Conservation (phyloP, 2,888 invertebrate species). For the Catotricha subobsoleta region DNA sequence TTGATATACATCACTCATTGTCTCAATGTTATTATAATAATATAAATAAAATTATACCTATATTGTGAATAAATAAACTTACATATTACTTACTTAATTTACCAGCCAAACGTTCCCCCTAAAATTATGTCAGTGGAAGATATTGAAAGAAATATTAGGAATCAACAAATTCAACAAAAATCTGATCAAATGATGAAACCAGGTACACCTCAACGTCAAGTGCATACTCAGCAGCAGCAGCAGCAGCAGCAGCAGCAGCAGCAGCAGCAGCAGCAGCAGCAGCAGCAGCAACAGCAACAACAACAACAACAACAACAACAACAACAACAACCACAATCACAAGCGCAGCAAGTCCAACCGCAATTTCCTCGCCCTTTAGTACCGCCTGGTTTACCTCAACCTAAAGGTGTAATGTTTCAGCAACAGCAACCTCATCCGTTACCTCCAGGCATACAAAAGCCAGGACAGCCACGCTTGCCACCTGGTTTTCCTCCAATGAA, state of each 20-base stretch:
- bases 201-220: conserved; percentile 3
- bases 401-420: neutral
- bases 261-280: conserved; percentile 45
- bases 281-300: conserved; percentile 18
- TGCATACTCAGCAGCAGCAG: neutral
- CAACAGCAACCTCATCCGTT: conserved; percentile 16
- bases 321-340: conserved; percentile 44
- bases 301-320: conserved; percentile 34
- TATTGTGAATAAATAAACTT: too few species aligned
- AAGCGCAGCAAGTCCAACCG: conserved; percentile 34
- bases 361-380: conserved; percentile 14
- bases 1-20: too few species aligned
- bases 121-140: conserved; percentile 29
- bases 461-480: conserved; percentile 16
- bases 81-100: conserved; percentile 16
- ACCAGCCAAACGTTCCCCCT: conserved; percentile 12
- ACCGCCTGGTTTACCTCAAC: conserved; percentile 11
- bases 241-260: conserved; percentile 47
- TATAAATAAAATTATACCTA: too few species aligned
- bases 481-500: conserved; percentile 20
- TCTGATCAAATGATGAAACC: conserved; percentile 1
- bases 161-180: conserved; percentile 19
- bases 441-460: conserved; percentile 19
- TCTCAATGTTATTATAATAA: too few species aligned
- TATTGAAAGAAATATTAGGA: conserved; percentile 27